A percentile compares a stretch with the other conserved stretches of the same genome.
Conservation (phyloP, 2,888 invertebrate genomes). For the Aromia moschata region DNA sequence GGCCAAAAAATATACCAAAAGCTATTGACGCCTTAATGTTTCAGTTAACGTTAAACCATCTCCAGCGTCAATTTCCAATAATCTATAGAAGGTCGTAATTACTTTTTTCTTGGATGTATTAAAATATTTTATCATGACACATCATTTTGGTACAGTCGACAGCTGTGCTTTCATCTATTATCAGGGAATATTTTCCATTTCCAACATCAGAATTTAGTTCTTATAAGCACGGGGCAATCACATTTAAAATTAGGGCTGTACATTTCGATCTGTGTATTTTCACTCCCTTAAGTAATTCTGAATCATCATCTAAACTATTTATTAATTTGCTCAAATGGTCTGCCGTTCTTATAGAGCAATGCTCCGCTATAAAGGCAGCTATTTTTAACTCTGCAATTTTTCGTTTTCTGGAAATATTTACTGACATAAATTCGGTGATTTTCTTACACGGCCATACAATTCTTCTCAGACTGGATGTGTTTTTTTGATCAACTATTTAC, state of each 20-base stretch:
- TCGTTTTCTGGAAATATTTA: neutral
- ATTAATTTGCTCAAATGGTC: constrained; percentile 15
- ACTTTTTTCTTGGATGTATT: too few relatives aligned
- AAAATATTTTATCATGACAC: too few relatives aligned
- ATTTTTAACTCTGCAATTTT: constrained; percentile 19
- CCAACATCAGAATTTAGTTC: too few relatives aligned
- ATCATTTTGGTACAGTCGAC: too few relatives aligned
- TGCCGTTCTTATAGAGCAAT: constrained; percentile 6
- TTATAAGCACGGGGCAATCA: neutral
- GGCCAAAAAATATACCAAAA: too few relatives aligned
- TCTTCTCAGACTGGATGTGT: neutral
- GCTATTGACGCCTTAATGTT: too few relatives aligned
- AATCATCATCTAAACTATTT: neutral
- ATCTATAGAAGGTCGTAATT: too few relatives aligned
- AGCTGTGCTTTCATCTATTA: too few relatives aligned
- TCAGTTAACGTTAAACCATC: too few relatives aligned
- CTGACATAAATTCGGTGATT: neutral
- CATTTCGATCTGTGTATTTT: neutral
- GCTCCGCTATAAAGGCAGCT: constrained; percentile 20
- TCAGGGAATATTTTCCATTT: too few relatives aligned
- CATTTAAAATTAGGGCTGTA: neutral
- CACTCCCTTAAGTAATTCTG: neutral
- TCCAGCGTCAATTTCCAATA: too few relatives aligned
- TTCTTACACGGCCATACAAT: neutral
- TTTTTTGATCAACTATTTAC: too few relatives aligned